Conservation (phyloP, 2,888 invertebrate genomes). For the Hydrotaea cyrtoneurina region DNA sequence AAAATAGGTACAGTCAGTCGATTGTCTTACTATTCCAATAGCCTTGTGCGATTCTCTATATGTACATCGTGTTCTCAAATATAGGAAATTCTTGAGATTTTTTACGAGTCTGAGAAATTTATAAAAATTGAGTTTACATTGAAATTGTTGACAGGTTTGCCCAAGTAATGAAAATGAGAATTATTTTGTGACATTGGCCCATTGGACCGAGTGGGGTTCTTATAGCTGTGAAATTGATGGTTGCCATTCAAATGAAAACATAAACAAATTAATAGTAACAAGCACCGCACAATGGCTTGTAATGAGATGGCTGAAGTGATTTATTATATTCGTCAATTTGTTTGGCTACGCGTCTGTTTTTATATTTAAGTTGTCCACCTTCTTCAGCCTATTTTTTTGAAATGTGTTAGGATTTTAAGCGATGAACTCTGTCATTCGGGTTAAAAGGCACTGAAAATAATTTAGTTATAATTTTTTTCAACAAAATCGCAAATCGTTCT, state of each 20-base stretch:
- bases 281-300: too few relatives aligned
- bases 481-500: too few relatives aligned
- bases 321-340: too few relatives aligned
- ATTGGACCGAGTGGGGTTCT: not conserved
- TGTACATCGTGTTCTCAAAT: slow-evolving; percentile 17
- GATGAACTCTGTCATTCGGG: too few relatives aligned
- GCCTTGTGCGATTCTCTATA: slow-evolving; percentile 26
- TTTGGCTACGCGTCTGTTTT: too few relatives aligned
- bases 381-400: too few relatives aligned
- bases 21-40: slow-evolving; percentile 2
- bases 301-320: too few relatives aligned
- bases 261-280: not conserved
- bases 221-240: too few relatives aligned
- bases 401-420: too few relatives aligned
- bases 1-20: not conserved
- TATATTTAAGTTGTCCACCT: too few relatives aligned
- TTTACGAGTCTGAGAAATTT: not conserved
- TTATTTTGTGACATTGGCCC: slow-evolving; percentile 1
- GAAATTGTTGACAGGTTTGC: not conserved
- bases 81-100: slow-evolving; percentile 29
- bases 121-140: not conserved
- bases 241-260: not conserved
- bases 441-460: too few relatives aligned
- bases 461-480: too few relatives aligned
- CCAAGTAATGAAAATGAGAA: not conserved